Conservation (phyloP, 2,113 vertebrate species). For the Triplophysa siluroides region DNA sequence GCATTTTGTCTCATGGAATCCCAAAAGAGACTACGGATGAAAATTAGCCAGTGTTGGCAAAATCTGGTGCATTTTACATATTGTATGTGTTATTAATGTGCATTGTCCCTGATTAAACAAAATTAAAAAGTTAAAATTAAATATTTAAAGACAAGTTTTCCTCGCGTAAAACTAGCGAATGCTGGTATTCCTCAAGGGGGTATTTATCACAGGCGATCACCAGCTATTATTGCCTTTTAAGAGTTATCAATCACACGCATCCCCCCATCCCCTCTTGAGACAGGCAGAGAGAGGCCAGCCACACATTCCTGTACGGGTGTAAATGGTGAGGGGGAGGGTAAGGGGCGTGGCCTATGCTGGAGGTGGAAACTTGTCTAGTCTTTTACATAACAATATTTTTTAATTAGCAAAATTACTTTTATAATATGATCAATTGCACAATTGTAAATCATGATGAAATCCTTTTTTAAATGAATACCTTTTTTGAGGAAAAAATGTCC, state of each 20-base stretch:
- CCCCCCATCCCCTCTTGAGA: neutral
- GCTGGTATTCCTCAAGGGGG: neutral
- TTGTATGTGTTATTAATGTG: no score
- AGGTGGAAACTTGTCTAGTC: conserved; percentile 37
- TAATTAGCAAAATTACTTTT: no score
- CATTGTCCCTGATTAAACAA: no score
- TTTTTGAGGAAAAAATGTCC: no score
- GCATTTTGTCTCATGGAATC: neutral
- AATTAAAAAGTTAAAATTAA: no score
- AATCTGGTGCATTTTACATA: no score
- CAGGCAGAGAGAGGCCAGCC: neutral
- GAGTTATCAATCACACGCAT: conserved; percentile 12
- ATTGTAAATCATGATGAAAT: no score
- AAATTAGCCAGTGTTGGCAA: no score
- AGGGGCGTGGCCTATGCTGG: neutral
- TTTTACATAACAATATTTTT: conserved; percentile 52
- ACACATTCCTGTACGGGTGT: conserved; percentile 51
- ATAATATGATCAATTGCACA: no score
- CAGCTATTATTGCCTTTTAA: neutral
- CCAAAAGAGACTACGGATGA: no score
- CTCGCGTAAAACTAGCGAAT: neutral
- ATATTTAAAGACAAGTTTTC: neutral
- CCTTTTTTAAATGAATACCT: no score
- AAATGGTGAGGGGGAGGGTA: conserved; percentile 53
- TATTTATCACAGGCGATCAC: neutral